Evolutionary conservation across 37 sponge, comb jelly and placozoan genomes (phyloP), one percentile per base, ranked within the genome.

Genomic region (Beroe forskalii): DNA sequence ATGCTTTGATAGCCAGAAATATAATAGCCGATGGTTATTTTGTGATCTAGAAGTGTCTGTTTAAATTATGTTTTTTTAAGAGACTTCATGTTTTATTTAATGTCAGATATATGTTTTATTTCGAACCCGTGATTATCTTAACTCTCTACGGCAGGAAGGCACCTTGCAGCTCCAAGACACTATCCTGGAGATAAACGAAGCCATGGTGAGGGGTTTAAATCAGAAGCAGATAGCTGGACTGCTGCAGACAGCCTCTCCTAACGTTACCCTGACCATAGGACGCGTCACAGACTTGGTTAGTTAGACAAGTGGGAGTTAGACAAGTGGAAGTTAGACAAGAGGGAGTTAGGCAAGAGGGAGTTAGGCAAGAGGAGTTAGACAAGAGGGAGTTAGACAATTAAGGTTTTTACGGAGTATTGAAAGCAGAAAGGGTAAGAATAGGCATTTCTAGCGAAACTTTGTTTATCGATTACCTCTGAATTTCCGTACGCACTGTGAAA

Each of bases 141-240:
- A n/a, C 55, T 12, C 55, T 48, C 55, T 31, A 72, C 8, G 6
- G 3, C 86, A 80, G 86, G 86, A 80, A 12, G 28, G 86, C 2
- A 80, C 37, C 0, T 23, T 80, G 55, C 44, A 44, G 27, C 55
- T 44, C 8, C 86, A 80, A 44, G 86, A 80, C 55, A 44, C 42
- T 23, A 4, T 80, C 28, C 55, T 80, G 28, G 86, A 80, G 48
- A 44, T 80, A 44, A 80, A 80, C 55, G 86, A 80, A 48, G 86
- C 86, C 25, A 80, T 80, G 86, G n/a, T 43, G 0, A 23, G 76
- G 20, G 76, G 76, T 36, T 22, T 72, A 8, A 72, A 37, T 72
- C 76, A 72, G 40, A 17, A 72, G 76, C 76, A 72, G 22, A 27
- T 72, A 72, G 76, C 76, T 8, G 22, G 40, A 8, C 40, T 72